phyloP scores from a whole-genome alignment of 2,888 invertebrate species.

The Pollenia labialis region DNA sequence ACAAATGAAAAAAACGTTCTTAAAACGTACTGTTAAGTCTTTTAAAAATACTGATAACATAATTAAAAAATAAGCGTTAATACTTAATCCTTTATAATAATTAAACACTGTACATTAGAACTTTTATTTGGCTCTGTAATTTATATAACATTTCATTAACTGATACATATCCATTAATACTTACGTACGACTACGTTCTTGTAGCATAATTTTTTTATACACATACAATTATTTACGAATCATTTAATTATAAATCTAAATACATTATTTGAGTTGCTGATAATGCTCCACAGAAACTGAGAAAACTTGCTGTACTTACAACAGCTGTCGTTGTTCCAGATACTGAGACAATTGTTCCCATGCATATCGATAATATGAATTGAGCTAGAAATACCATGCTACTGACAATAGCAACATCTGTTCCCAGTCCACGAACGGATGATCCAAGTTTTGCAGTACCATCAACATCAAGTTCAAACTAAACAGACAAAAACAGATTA shows the following conservation, averaged over 20 bases:
- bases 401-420: conserved; percentile 96
- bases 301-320: conserved; percentile 91
- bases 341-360: conserved; percentile 92
- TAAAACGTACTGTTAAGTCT: too few relatives aligned
- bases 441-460: conserved; percentile 86
- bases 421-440: conserved; percentile 94
- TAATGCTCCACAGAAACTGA: conserved; percentile 93
- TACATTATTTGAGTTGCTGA: conserved; percentile 95
- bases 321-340: conserved; percentile 95
- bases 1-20: too few relatives aligned
- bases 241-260: conserved; percentile 88
- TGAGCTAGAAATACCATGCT: conserved; percentile 98
- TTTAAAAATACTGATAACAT: too few relatives aligned
- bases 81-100: too few relatives aligned
- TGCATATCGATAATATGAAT: conserved; percentile 93
- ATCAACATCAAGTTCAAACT: conserved; percentile 87
- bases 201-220: background rate
- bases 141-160: background rate
- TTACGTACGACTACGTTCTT: background rate
- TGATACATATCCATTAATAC: background rate
- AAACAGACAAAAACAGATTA: conserved; percentile 74
- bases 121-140: background rate
- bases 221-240: background rate
- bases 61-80: too few relatives aligned
- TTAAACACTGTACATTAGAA: background rate